phyloP scores from a whole-genome alignment of 2,888 invertebrate species.

The Lasioglossum figueresi region DNA sequence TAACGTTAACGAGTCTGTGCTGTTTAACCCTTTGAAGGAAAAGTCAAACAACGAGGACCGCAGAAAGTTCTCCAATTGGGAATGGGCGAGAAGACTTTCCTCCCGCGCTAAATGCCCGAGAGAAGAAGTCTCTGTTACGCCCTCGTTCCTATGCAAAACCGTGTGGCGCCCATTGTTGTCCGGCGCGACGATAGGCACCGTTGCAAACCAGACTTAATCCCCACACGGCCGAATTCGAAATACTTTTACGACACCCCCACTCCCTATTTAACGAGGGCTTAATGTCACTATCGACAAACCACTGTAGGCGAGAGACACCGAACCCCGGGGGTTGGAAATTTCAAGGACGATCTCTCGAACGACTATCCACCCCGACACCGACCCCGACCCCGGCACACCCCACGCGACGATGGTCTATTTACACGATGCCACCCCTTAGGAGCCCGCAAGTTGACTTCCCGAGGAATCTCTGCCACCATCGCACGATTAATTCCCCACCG shows the following conservation, averaged over 20 bases:
- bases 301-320: neutral
- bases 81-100: slow-evolving; percentile 44
- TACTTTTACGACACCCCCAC: slow-evolving; percentile 42
- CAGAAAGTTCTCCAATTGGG: slow-evolving; percentile 34
- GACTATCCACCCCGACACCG: neutral
- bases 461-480: slow-evolving; percentile 30
- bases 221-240: slow-evolving; percentile 42
- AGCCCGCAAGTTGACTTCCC: slow-evolving; percentile 30
- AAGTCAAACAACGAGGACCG: slow-evolving; percentile 46
- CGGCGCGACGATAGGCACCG: neutral
- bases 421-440: slow-evolving; percentile 21
- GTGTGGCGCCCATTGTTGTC: slow-evolving; percentile 31
- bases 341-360: slow-evolving; percentile 36
- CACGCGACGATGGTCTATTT: slow-evolving; percentile 46
- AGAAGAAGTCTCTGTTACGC: slow-evolving; percentile 30
- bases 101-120: slow-evolving; percentile 21
- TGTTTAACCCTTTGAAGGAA: slow-evolving; percentile 49
- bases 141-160: slow-evolving; percentile 57
- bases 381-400: neutral
- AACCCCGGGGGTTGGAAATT: slow-evolving; percentile 29
- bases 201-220: slow-evolving; percentile 44
- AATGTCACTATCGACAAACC: slow-evolving; percentile 52
- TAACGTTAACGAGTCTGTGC: slow-evolving; percentile 41
- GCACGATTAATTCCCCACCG: slow-evolving; percentile 1
- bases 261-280: slow-evolving; percentile 41